Evolutionary conservation across 2,797 vertebrate genomes (phyloP), one percentile per base, ranked within the genome.

Genomic region (Artibeus jamaicensis): DNA sequence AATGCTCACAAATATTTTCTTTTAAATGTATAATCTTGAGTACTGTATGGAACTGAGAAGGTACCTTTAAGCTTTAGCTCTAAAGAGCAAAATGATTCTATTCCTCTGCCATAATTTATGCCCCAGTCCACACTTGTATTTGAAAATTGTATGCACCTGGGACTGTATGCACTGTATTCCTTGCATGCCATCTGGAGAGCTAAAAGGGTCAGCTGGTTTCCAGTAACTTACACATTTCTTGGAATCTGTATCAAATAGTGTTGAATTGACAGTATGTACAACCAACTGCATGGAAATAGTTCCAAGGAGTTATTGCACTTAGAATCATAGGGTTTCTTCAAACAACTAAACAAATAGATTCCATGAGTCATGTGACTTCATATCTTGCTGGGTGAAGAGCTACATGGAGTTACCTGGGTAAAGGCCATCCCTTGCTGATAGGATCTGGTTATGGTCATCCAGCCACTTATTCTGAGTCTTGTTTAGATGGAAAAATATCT

Each of bases 151-250:
- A 32, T 42, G 22, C 59, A 89, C 73, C 68, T 93, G 70, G 71
- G n/a, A 9, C 48, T 94, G 3, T 73, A 24, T 18, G 78, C 34
- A 9, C 48, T 94, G 3, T 73, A 24, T 18, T 82, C 34, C 68
- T 91, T 77, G 73, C 83, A 32, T 86, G 26, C 34, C 92, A 85
- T 26, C 84, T 95, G 84, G 78, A 91, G 7, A 82, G 21, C 82
- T 77, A 46, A 85, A 34, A 42, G 48, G 74, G 46, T 92, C 68
- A 68, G 48, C 79, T 62, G 26, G 34, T 65, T 93, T 97, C 79
- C 50, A 68, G 32, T 89, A 46, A 86, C 81, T 62, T 59, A 81
- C 59, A 78, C 68, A 73, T 93, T 96, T 92, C 74, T 95, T 89
- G 71, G 53, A 92, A 53, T 91, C 37, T 89, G 29, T 53, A 26